Evolutionary conservation across 2,888 invertebrate species (phyloP), one percentile per base, ranked within the genome.

Genomic region (Drosophila lutescens): DNA sequence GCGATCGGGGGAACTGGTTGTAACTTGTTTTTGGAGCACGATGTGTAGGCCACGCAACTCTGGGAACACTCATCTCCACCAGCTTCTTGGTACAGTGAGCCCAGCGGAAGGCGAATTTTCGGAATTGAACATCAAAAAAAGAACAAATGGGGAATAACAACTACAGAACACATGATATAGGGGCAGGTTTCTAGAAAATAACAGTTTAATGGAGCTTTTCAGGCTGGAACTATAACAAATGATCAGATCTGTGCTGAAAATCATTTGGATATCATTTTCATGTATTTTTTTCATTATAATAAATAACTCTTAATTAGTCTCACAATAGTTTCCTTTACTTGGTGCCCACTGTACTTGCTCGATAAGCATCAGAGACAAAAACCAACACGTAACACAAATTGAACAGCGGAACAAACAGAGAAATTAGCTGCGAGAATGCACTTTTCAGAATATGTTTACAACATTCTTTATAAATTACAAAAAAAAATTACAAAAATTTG

Each of bases 341-440:
- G 2, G 32, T 23, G 3, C n/a, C 3, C 13, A 58, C 57, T 67
- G 69, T 58, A 58, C 26, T 43, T 59, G 59, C 73, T 70, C 49
- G 74, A 72, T 62, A 47, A 38, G 59, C 55, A 49, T 55, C 61
- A 36, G 8, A 36, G 20, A 30, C 12, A 38, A 41, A 63, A 53
- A 20, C 2, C 47, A 41, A 55, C 86, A 81, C 66, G 83, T 71
- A 71, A 79, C 77, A 82, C 77, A 82, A 80, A 84, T 80, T 78
- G 76, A 79, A 80, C 71, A 76, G 76, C 36, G 58, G 46, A 41
- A 74, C 51, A 69, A 65, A 69, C 49, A 62, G 46, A 58, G 44
- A 54, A 49, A 57, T 66, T 56, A 47, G 51, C 36, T n/a, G 15
- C 13, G 23, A 13, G 46, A 30, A 49, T 20, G 7, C 15, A 10